Percentiles rank a stretch among this genome's conserved stretches.
Evolutionary conservation across 2,888 invertebrate species (phyloP).

Genomic region (Cenopis cana): DNA sequence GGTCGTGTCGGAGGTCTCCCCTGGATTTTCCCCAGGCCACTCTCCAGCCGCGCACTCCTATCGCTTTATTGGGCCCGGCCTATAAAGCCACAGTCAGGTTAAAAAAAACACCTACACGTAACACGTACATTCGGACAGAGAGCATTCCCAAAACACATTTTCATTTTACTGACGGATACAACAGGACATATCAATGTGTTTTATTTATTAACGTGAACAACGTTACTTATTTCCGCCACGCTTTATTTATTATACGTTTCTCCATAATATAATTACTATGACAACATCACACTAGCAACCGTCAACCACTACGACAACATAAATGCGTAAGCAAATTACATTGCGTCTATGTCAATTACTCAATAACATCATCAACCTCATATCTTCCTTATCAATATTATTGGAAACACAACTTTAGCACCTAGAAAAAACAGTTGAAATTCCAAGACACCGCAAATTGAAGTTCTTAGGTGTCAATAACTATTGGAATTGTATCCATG

Average conservation of each 20-base stretch:
- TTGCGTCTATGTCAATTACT: constrained; percentile 35
- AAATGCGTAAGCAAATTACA: constrained; percentile 33
- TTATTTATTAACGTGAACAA: too few relatives aligned
- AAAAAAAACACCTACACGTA: too few relatives aligned
- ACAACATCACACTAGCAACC: constrained; percentile 21
- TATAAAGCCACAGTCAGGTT: too few relatives aligned
- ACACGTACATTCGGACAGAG: too few relatives aligned
- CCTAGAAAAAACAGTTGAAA: neutral
- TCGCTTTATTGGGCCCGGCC: too few relatives aligned
- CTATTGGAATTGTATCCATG: constrained; percentile 8
- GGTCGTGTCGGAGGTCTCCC: too few relatives aligned
- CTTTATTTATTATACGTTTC: neutral
- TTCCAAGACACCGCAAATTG: neutral
- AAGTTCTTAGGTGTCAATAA: neutral
- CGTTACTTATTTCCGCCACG: neutral
- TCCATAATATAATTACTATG: constrained; percentile 8
- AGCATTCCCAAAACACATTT: too few relatives aligned
- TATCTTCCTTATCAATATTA: neutral
- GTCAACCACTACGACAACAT: constrained; percentile 4
- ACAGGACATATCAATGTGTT: too few relatives aligned
- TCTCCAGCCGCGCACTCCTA: too few relatives aligned
- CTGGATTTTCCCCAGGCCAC: too few relatives aligned
- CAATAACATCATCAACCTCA: constrained; percentile 16
- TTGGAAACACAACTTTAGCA: neutral
- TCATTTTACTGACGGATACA: too few relatives aligned